Conservation (phyloP, 2,888 invertebrate species). For the Polydrusus pterygomalis region DNA sequence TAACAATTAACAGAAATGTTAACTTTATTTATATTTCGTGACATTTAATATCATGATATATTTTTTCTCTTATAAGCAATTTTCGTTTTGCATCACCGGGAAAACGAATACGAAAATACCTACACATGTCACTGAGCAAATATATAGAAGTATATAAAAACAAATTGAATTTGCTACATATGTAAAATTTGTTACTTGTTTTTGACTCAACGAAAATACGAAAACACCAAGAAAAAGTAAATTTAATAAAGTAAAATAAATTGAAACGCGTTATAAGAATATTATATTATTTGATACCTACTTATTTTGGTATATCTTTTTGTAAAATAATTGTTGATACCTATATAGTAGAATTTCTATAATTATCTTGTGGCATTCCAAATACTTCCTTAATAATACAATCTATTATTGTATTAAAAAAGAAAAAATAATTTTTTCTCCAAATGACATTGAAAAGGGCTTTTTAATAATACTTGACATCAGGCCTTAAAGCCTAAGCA, state of each 20-base stretch:
- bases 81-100: slow-evolving; percentile 7
- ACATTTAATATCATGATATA: slow-evolving; percentile 15
- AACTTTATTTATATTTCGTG: background rate
- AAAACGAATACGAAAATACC: slow-evolving; percentile 10
- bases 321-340: too few relatives aligned
- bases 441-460: too few relatives aligned
- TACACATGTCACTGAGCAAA: slow-evolving; percentile 15
- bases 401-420: too few relatives aligned
- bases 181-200: slow-evolving; percentile 20
- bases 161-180: slow-evolving; percentile 23
- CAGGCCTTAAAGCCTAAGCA: too few relatives aligned
- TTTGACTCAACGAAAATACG: slow-evolving; percentile 12
- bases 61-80: slow-evolving; percentile 1
- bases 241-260: slow-evolving; percentile 14
- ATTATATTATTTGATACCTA: background rate
- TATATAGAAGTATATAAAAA: slow-evolving; percentile 20
- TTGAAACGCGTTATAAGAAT: background rate
- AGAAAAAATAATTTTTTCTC: too few relatives aligned
- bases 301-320: too few relatives aligned
- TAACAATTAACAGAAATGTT: background rate
- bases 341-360: too few relatives aligned
- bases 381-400: too few relatives aligned
- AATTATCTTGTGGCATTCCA: too few relatives aligned
- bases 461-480: too few relatives aligned
- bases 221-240: slow-evolving; percentile 13